Percentiles rank a stretch among this genome's conserved stretches.
phyloP scores from a whole-genome alignment of 1,140 invertebrate genomes.

The Orius laevigatus region DNA sequence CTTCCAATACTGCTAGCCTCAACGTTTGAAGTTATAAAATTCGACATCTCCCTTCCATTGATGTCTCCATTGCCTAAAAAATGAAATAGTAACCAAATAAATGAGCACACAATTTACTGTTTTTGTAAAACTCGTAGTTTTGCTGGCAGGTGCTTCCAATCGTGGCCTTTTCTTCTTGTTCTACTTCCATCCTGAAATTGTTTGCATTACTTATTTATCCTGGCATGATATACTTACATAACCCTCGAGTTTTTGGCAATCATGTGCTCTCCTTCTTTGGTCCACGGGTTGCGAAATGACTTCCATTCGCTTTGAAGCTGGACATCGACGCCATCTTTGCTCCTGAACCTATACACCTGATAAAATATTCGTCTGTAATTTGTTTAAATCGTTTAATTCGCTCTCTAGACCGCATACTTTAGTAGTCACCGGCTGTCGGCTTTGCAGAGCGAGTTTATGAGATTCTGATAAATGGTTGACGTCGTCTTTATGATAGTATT shows the following conservation, averaged over 20 bases:
- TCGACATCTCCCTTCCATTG: constrained; percentile 37
- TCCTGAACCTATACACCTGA: constrained; percentile 58
- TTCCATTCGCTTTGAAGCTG: constrained; percentile 68
- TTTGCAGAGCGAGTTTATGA: constrained; percentile 63
- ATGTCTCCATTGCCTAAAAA: constrained; percentile 7
- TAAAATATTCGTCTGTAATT: constrained; percentile 1
- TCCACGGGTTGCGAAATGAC: constrained; percentile 80
- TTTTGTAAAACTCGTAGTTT: background rate
- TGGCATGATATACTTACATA: constrained; percentile 34
- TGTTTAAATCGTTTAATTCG: background rate
- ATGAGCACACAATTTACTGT: constrained; percentile 1
- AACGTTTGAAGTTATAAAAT: constrained; percentile 51
- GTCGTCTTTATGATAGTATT: constrained; percentile 79
- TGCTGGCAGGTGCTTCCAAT: background rate
- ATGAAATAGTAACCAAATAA: background rate
- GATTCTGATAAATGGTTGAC: constrained; percentile 62
- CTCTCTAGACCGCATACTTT: constrained; percentile 27
- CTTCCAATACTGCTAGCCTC: constrained; percentile 66
- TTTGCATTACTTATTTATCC: background rate
- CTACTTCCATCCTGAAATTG: background rate
- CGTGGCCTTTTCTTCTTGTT: background rate
- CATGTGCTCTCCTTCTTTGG: constrained; percentile 77
- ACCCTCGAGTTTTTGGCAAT: constrained; percentile 68
- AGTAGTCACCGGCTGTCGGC: constrained; percentile 44
- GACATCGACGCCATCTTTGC: constrained; percentile 56